Evolutionary conservation across 1,140 invertebrate species (phyloP), one percentile per base, ranked within the genome.

Genomic region (Dendrolimus punctatus): DNA sequence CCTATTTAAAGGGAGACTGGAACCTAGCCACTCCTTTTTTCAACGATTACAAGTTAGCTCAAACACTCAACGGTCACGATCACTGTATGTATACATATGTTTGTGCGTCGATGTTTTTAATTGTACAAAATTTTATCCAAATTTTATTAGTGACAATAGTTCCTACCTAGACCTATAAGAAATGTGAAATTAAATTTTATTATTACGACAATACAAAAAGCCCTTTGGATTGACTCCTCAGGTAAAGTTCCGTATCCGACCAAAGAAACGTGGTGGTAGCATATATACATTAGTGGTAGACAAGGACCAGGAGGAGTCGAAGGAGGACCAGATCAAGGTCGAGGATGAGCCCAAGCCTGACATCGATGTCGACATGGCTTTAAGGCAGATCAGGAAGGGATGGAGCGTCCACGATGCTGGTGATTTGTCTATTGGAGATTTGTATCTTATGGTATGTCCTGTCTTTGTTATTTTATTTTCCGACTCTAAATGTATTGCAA

Each of bases 351-450:
- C 46, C 52, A 80, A 80, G 44, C 64, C 71, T 0, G 72, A 80
- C 9, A 68, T 87, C 8, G 83, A 88, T 53, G 66, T 81, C 51
- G 88, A 89, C 9, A 68, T 83, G 4, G 79, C 88, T 0, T 68
- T 88, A 5, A 71, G 76, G 45, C 90, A 91, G 68, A 91, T 95
- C 39, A 87, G 90, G 58, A 89, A 90, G 50, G 96, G 96, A 3
- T 97, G 95, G 95, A 95, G 92, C 46, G 68, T 90, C 2, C 86
- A 91, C 7, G 93, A 93, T 75, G 91, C 92, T 5, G 92, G 93
- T 9, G 92, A 92, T 39, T 89, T 97, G 39, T 96, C 94, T 39
- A 90, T 98, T 45, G 96, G 95, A 0, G 95, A 98, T 86, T 76
- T 98, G n/a, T 97, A 96, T 87, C 87, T 97, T 56, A 96, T 96